A percentile compares a stretch with the other conserved stretches of the same genome.
These are phyloP conservation scores for Andricus grossulariae DNA, from an alignment of 1,140 invertebrate genomes.

Conservation along the genomic window DNA sequence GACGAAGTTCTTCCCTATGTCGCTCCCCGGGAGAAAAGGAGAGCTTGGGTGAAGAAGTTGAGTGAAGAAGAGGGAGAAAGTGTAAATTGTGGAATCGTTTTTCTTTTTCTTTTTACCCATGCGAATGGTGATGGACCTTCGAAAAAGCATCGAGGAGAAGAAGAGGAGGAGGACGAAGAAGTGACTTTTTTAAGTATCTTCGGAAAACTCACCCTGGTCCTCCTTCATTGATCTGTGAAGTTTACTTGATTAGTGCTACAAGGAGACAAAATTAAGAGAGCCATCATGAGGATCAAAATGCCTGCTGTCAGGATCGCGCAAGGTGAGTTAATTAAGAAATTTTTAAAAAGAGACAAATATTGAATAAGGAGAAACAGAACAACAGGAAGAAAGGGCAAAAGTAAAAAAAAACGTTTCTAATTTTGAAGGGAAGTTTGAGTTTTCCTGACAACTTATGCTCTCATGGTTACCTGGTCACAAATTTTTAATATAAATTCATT, in stretches of 20 bases:
- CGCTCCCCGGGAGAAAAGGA: slow-evolving; percentile 29
- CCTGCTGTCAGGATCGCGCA: slow-evolving; percentile 94
- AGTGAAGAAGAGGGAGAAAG: slow-evolving; percentile 19
- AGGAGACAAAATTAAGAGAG: slow-evolving; percentile 52
- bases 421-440: too few relatives aligned
- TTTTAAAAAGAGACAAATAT: neutral
- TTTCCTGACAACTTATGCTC: too few relatives aligned
- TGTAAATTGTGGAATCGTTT: slow-evolving; percentile 2
- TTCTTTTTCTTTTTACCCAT: slow-evolving; percentile 22
- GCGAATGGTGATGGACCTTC: slow-evolving; percentile 33
- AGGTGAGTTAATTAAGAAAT: slow-evolving; percentile 79
- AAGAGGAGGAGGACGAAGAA: slow-evolving; percentile 51
- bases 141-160: slow-evolving; percentile 48
- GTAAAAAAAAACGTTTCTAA: too few relatives aligned
- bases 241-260: slow-evolving; percentile 40
- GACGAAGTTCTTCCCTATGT: slow-evolving; percentile 51
- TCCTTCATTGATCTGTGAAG: slow-evolving; percentile 11
- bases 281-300: slow-evolving; percentile 97
- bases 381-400: neutral
- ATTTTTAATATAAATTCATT: neutral
- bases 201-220: neutral
- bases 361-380: neutral
- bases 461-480: too few relatives aligned
- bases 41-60: neutral
- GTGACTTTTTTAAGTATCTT: slow-evolving; percentile 42